phyloP scores from a whole-genome alignment of 2,797 vertebrate genomes.

The Coccyzus lansbergi region DNA sequence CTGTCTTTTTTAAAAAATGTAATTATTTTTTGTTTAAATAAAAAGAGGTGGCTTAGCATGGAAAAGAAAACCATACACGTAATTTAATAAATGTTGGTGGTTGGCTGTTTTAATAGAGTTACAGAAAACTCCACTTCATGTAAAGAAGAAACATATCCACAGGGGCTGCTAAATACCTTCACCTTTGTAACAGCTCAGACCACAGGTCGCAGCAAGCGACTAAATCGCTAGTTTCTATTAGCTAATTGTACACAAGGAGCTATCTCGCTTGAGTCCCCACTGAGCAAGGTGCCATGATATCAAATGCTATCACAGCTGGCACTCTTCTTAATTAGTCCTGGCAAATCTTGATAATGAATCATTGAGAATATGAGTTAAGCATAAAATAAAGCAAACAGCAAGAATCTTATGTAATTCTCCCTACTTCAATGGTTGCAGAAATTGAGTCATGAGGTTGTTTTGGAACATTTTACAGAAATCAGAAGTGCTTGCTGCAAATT shows the following conservation, averaged over 20 bases:
- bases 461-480: conserved; percentile 24
- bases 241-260: accelerated
- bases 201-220: background rate
- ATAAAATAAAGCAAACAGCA: background rate
- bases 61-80: background rate
- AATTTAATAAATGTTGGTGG: no score
- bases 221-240: background rate
- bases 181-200: background rate
- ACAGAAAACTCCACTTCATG: background rate
- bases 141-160: background rate
- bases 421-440: conserved; percentile 13
- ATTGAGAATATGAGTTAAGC: conserved; percentile 9
- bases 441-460: conserved; percentile 9
- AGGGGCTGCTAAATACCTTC: background rate
- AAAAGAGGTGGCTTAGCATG: background rate
- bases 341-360: conserved; percentile 42
- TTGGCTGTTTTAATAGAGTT: background rate
- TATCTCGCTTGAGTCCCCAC: background rate
- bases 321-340: conserved; percentile 36
- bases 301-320: background rate
- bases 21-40: background rate
- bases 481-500: background rate
- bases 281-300: background rate
- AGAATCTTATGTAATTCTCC: conserved; percentile 20
- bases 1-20: background rate